These are phyloP conservation scores for Epizoanthus ramosus DNA, from an alignment of 92 coral and sea anemone genomes.

Conservation along the genomic window DNA sequence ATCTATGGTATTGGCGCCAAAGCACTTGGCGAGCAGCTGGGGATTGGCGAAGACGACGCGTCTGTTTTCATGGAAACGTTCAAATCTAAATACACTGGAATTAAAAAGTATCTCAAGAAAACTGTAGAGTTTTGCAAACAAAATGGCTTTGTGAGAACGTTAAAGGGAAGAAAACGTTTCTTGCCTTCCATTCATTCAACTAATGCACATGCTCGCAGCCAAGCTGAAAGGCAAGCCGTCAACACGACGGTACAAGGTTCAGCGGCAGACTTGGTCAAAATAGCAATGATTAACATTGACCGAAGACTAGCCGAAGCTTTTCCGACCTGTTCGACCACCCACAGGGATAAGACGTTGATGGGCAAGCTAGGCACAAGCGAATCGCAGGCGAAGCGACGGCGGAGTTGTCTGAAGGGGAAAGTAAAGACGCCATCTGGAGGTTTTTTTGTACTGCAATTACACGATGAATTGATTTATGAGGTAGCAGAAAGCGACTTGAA, in stretches of 20 bases:
- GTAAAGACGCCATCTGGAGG: conserved; percentile 73
- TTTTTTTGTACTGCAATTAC: conserved; percentile 87
- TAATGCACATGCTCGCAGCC: conserved; percentile 85
- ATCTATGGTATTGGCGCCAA: conserved; percentile 97
- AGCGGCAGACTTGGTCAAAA: conserved; percentile 96
- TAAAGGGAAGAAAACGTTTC: conserved; percentile 82
- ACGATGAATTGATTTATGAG: conserved; percentile 92
- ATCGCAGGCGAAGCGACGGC: conserved; percentile 34
- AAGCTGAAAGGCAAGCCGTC: conserved; percentile 97
- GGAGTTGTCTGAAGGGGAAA: conserved; percentile 55
- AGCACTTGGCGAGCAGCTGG: conserved; percentile 90
- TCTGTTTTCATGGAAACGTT: conserved; percentile 82
- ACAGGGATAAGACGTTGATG: conserved; percentile 58
- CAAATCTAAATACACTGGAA: conserved; percentile 83
- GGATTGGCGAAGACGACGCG: conserved; percentile 84
- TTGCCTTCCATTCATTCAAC: conserved; percentile 85
- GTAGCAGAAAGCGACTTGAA: conserved; percentile 74
- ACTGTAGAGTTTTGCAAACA: conserved; percentile 87
- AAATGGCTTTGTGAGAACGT: conserved; percentile 83
- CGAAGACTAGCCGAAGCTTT: conserved; percentile 65
- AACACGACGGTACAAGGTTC: conserved; percentile 99
- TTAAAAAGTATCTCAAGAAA: conserved; percentile 76
- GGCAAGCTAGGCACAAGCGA: conserved; percentile 16
- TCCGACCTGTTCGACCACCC: conserved; percentile 76
- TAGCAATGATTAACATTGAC: conserved; percentile 96